These are phyloP conservation scores for Xylophagus ater DNA, from an alignment of 2,888 invertebrate genomes.

Conservation along the genomic window DNA sequence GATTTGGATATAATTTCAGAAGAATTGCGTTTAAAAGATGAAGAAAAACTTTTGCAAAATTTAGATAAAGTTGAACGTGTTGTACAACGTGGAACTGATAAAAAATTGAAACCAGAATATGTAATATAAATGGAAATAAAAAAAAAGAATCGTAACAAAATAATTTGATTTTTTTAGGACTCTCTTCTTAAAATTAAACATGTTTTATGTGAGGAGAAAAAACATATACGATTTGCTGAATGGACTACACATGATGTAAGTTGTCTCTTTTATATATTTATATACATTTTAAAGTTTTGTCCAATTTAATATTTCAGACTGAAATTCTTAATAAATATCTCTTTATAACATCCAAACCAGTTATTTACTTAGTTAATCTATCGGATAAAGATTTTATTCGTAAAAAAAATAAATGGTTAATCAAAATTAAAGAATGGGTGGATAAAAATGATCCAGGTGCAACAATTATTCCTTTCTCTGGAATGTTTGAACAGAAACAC, in stretches of 20 bases:
- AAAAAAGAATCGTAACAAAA: too few species aligned
- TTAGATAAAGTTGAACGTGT: slow-evolving; percentile 79
- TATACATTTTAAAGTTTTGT: slow-evolving; percentile 20
- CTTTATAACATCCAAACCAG: slow-evolving; percentile 94
- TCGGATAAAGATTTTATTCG: slow-evolving; percentile 96
- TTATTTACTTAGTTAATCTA: slow-evolving; percentile 92
- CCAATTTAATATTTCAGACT: slow-evolving; percentile 53
- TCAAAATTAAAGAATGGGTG: slow-evolving; percentile 97
- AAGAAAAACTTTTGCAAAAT: slow-evolving; percentile 71
- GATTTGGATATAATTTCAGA: slow-evolving; percentile 95
- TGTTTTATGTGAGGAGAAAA: slow-evolving; percentile 76
- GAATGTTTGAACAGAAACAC: slow-evolving; percentile 76
- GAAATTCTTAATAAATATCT: slow-evolving; percentile 92
- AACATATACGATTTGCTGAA: slow-evolving; percentile 83
- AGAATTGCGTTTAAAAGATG: slow-evolving; percentile 89
- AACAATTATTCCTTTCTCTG: slow-evolving; percentile 91
- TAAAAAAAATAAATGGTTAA: slow-evolving; percentile 96
- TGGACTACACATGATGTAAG: slow-evolving; percentile 90
- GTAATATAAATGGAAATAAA: slow-evolving; percentile 47
- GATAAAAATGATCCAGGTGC: slow-evolving; percentile 94
- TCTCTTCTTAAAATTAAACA: slow-evolving; percentile 72
- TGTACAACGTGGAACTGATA: slow-evolving; percentile 77
- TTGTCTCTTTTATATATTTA: slow-evolving; percentile 30
- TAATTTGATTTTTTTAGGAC: slow-evolving; percentile 51
- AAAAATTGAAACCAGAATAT: slow-evolving; percentile 91